Base-by-base conservation (phyloP, 2,888 invertebrate species). In the Ennomos quercinarius region DNA sequence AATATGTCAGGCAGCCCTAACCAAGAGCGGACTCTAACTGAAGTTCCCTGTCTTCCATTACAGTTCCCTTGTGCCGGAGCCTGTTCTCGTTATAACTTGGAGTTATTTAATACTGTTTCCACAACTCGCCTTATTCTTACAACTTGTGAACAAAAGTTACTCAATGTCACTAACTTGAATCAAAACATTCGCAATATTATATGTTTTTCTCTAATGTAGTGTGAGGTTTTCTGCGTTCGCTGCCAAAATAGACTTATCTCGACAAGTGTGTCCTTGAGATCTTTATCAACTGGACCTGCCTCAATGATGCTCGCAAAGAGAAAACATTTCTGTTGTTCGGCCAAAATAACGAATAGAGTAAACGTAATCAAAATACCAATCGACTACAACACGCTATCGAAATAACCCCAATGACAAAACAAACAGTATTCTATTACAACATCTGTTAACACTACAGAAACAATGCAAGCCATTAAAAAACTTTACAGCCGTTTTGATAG, bases 381-480 rank as follows among this genome's bases (percentile, higher is more conserved):
- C 4, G 27, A 27, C 27, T 6, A 6, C 27, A 27, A 6, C 27
- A 34, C 42, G 49, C 38, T 46, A 37, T 54, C 50, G 47, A 51
- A 61, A 54, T 59, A 51, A 9, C 13, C 44, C 39, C 46, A 41
- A 36, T 49, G 58, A 63, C 67, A 64, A 63, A 61, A 60, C 55
- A 66, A 61, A 63, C 48, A 58, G 57, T 56, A 27, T 62, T 53
- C 42, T 41, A 54, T 57, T 63, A 64, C 64, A 61, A 60, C 60
- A 64, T 64, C 64, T 64, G 64, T 56, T 60, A 57, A 51, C 55
- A 60, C 42, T 60, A 50, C 35, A 43, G 56, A 59, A 66, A 66
- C 65, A 66, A 65, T 68, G 59, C 48, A 40, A 10, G 59, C 56
- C 48, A 67, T 65, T 65, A 67, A 58, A 57, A 27, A 55, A 59